Percentiles rank a stretch among this genome's conserved stretches.
Conservation (phyloP, 2,888 invertebrate genomes). For the Phyto melanocephala region DNA sequence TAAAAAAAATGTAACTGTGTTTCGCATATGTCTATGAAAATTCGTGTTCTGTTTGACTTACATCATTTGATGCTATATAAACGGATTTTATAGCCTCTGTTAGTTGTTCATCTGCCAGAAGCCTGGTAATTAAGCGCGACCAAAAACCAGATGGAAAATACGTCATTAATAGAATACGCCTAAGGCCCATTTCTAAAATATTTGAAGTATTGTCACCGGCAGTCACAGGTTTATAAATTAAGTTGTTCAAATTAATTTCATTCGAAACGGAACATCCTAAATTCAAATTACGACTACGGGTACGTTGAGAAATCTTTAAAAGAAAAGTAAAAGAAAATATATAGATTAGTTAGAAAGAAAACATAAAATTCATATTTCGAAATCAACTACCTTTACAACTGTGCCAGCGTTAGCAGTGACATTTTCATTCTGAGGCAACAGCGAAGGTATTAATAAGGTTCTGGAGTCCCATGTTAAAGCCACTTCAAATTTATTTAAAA, state of each 20-base stretch:
- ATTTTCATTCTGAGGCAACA: constrained; percentile 90
- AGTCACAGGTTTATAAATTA: constrained; percentile 71
- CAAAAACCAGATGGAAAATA: constrained; percentile 99
- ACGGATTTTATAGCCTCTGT: constrained; percentile 87
- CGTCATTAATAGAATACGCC: constrained; percentile 92
- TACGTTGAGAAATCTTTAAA: constrained; percentile 73
- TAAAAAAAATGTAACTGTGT: neutral
- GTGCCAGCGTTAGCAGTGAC: constrained; percentile 73
- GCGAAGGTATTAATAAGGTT: constrained; percentile 93
- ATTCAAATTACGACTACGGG: constrained; percentile 72
- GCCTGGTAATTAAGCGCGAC: constrained; percentile 95
- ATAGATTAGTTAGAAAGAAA: neutral
- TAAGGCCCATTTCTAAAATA: constrained; percentile 70
- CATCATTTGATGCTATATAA: constrained; percentile 85
- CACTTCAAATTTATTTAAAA: constrained; percentile 97
- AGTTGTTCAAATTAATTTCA: constrained; percentile 74
- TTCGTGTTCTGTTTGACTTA: no score
- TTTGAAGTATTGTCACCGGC: constrained; percentile 24
- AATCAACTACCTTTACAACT: constrained; percentile 76
- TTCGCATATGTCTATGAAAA: no score
- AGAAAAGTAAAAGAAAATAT: neutral
- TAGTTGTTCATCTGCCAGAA: constrained; percentile 92
- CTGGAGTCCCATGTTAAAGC: constrained; percentile 97
- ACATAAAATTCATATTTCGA: no score
- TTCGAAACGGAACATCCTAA: constrained; percentile 75